Base-by-base conservation (phyloP, 2,113 vertebrate genomes). In the Bos javanicus region DNA sequence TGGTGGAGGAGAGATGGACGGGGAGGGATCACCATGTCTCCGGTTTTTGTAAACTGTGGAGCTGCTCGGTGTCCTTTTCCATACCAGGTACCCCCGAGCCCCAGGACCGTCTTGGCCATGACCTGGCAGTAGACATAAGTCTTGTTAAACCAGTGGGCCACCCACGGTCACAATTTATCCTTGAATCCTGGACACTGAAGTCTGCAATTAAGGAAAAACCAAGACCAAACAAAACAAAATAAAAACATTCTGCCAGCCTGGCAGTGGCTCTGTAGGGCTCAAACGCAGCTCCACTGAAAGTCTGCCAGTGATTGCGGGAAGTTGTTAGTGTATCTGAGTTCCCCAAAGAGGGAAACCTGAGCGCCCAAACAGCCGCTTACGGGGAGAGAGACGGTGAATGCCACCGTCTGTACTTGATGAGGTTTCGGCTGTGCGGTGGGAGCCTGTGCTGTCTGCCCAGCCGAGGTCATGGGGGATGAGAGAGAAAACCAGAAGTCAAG, bases 281-380 rank as follows among this genome's bases (percentile, higher is more conserved):
- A 10, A 87, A 98, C 97, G 76, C 39, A 96, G 96, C 97, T 87
- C 97, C 78, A 50, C 52, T 97, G 96, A 98, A 87, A 80, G 96
- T 97, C 93, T 48, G 95, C 52, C 86, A 82, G 46, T n/a, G 91
- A 74, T 9, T 26, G 84, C 0, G 43, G 92, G 81, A 43, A 50
- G 16, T 16, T 95, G 64, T 94, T 87, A 56, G 5, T 15, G 60
- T 28, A 54, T 56, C 33, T 52, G 52, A 23, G 64, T 92, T 91
- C 1, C 1, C 90, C 64, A 21, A 57, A 95, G 91, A 76, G 25
- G 74, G 14, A 86, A 97, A 67, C 4, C 16, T 14, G 54, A 98
- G 94, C 62, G 93, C 87, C 78, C 52, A 54, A 94, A 94, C 74
- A 93, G 57, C 48, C 36, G 2, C 48, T 82, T 84, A 46, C 1